Evolutionary conservation across 2,888 invertebrate genomes (phyloP).

Genomic region (Punctoribates punctum): DNA sequence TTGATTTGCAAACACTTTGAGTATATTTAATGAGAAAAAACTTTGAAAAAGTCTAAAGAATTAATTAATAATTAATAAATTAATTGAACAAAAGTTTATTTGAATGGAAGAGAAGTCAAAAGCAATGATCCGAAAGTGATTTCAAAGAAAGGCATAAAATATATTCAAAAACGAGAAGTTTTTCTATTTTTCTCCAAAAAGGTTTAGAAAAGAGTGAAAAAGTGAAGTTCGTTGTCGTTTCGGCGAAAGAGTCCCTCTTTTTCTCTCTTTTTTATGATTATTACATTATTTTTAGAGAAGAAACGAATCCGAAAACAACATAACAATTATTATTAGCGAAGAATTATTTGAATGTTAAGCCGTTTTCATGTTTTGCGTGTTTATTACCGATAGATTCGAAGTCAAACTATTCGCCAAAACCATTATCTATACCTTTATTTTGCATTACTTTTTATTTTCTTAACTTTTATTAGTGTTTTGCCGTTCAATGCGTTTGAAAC

Average conservation of each 20-base stretch:
- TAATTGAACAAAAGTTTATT: no score
- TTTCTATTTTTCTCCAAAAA: neutral
- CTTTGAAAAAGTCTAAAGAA: no score
- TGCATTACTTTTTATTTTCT: neutral
- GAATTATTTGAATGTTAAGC: constrained; percentile 18
- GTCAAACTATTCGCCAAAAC: neutral
- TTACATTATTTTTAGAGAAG: neutral
- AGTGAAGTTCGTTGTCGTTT: neutral
- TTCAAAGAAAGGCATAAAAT: neutral
- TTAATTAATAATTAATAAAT: no score
- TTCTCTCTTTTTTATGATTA: neutral
- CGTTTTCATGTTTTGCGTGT: constrained; percentile 19
- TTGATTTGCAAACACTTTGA: no score
- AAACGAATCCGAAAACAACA: constrained; percentile 9
- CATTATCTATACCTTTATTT: neutral
- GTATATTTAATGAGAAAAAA: no score
- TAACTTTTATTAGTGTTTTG: neutral
- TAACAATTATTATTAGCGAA: constrained; percentile 22
- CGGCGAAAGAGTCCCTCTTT: neutral
- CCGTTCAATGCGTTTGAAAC: neutral
- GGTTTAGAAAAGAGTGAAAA: neutral
- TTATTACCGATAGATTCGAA: neutral
- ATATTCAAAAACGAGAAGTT: neutral
- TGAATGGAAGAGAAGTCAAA: no score
- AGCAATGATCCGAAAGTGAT: no score